phyloP scores from a whole-genome alignment of 2,797 vertebrate species.

The Malacoctenus gilli region DNA sequence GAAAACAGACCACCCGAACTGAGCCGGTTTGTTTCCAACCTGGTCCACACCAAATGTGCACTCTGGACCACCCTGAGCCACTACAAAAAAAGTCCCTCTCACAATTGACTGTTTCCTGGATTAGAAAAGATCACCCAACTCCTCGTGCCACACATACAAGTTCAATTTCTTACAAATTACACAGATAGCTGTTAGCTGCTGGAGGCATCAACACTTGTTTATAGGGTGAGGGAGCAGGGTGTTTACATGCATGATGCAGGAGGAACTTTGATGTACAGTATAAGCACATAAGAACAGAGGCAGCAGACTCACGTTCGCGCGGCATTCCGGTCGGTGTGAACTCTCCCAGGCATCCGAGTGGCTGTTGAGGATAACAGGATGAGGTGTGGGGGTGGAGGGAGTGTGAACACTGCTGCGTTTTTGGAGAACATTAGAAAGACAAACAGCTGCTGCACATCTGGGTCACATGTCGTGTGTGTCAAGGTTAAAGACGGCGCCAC shows the following conservation, averaged over 20 bases:
- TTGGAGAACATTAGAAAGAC: constrained; percentile 7
- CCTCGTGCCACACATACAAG: too few relatives aligned
- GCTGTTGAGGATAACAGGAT: constrained; percentile 5
- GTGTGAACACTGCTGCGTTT: constrained; percentile 6
- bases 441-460: constrained; percentile 36
- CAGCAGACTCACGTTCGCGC: neutral
- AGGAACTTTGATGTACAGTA: neutral
- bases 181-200: too few relatives aligned
- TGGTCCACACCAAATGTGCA: too few relatives aligned
- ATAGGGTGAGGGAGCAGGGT: too few relatives aligned
- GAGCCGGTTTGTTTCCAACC: too few relatives aligned
- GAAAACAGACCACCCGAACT: too few relatives aligned
- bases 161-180: too few relatives aligned
- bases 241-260: constrained; percentile 1
- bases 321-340: neutral
- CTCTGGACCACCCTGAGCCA: too few relatives aligned
- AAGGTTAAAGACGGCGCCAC: constrained; percentile 41
- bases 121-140: too few relatives aligned
- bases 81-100: too few relatives aligned
- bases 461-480: constrained; percentile 23
- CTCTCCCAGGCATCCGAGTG: neutral
- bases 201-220: too few relatives aligned
- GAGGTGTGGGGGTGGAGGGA: neutral
- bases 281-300: neutral
- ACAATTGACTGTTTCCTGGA: too few relatives aligned